Conservation (phyloP, 1,140 invertebrate genomes). For the Drosophila asahinai region DNA sequence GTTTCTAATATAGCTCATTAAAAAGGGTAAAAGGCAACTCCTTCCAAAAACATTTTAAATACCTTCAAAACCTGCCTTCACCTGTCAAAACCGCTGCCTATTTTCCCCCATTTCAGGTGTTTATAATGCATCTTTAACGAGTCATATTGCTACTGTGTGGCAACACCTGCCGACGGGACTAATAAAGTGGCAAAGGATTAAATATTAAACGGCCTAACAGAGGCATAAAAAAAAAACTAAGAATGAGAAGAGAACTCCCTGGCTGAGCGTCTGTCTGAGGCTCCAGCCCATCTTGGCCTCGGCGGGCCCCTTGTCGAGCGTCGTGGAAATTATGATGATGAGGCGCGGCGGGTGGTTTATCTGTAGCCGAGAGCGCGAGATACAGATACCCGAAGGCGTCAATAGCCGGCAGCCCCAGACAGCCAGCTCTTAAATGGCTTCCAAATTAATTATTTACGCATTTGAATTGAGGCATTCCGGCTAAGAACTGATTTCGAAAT, state of each 20-base stretch:
- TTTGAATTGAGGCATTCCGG: conserved; percentile 76
- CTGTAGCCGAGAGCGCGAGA: conserved; percentile 33
- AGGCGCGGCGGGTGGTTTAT: conserved; percentile 74
- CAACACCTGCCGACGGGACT: conserved; percentile 25
- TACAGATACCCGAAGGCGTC: conserved; percentile 39
- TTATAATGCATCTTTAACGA: conserved; percentile 10
- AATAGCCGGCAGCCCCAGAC: conserved; percentile 39
- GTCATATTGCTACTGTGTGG: conserved; percentile 23
- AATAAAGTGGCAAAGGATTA: conserved; percentile 49
- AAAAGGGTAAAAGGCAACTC: background rate
- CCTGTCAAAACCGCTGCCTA: conserved; percentile 15
- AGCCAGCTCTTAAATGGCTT: conserved; percentile 70
- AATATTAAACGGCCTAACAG: conserved; percentile 26
- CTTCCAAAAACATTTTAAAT: background rate
- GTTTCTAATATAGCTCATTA: background rate
- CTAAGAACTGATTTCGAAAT: conserved; percentile 81
- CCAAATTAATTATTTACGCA: conserved; percentile 82
- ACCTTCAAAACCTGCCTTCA: background rate
- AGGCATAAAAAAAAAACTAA: conserved; percentile 25
- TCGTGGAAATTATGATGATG: conserved; percentile 66
- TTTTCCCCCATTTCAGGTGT: conserved; percentile 6
- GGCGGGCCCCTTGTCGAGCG: conserved; percentile 4
- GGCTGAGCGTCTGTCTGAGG: conserved; percentile 6
- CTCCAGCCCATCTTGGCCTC: conserved; percentile 29
- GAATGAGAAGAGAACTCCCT: conserved; percentile 9